Evolutionary conservation across 2,888 invertebrate genomes (phyloP).

Genomic region (Zonitis immaculata): DNA sequence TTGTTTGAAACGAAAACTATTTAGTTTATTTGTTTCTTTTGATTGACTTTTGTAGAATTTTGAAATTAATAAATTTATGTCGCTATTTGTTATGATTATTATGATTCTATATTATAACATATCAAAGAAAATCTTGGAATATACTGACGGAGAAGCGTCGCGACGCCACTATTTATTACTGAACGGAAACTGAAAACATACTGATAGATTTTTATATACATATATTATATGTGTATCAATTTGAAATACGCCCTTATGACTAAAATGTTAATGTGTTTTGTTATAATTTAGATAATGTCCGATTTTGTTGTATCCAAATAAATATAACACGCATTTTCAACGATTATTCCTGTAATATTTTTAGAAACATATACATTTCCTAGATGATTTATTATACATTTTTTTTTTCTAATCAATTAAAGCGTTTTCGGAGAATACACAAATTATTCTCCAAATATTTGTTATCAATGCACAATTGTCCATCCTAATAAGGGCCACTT

Average conservation of each 20-base stretch:
- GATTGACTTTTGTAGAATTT: too few species aligned
- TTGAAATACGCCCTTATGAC: conserved; percentile 8
- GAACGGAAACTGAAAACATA: conserved; percentile 30
- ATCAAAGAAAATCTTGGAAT: conserved; percentile 23
- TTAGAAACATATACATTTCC: conserved; percentile 10
- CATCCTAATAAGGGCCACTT: too few species aligned
- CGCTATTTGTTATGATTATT: conserved; percentile 1
- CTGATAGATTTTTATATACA: conserved; percentile 19
- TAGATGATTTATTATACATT: background rate
- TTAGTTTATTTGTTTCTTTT: too few species aligned
- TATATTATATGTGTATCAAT: conserved; percentile 23
- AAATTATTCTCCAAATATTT: too few species aligned
- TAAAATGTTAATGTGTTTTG: conserved; percentile 8
- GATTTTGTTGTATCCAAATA: conserved; percentile 3
- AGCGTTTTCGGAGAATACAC: background rate
- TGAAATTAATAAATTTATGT: too few species aligned
- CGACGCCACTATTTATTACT: conserved; percentile 37
- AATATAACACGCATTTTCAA: background rate
- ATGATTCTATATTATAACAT: conserved; percentile 2
- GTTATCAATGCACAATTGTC: too few species aligned
- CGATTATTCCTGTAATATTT: conserved; percentile 1
- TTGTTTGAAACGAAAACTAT: too few species aligned
- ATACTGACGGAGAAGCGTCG: conserved; percentile 36
- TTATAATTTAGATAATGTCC: conserved; percentile 22
- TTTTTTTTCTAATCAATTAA: background rate